Evolutionary conservation across 2,113 vertebrate genomes (phyloP), one percentile per base, ranked within the genome.

Genomic region (Cygnus buccinator): DNA sequence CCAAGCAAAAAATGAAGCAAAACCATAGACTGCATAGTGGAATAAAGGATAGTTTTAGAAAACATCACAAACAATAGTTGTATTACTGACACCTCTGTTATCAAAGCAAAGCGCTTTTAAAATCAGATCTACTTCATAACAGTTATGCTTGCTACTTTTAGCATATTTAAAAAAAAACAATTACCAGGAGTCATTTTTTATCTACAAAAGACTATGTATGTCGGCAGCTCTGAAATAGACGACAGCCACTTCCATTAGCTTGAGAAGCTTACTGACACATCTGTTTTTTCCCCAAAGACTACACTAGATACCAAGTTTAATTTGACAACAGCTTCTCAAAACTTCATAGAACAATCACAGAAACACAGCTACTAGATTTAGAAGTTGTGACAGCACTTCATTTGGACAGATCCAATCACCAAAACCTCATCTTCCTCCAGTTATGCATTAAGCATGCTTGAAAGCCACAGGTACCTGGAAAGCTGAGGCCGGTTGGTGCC

Each of bases 401-500:
- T 3, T 9, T 0, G 20, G 16, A 31, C 43, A 33, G 65, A 3
- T 5, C 16, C 2, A 1, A 6, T 0, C 43, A 11, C 67, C 9
- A 2, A 7, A 52, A 4, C 21, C 5, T 8, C 1, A 1, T 20
- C 58, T 2, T 10, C 1, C 0, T 3, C 15, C 15, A 20, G 66
- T 18, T 7, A 3, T 2, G 19, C n/a, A 2, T 0, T 1, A 4
- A 10, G 41, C 16, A 5, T 26, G 10, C 5, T 2, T 5, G 37
- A 16, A 11, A 55, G 57, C 39, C 10, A 14, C 2, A 41, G 31
- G 54, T 97, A 99, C 99, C 99, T 99, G 91, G 99, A 99, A 61
- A 99, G 98, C 84, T 99, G 99, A 4, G 99, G 99, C n/a, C 97
- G 98, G 97, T 98, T 99, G 95, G 99, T 99, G 65, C 99, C 99